Base-by-base conservation (phyloP, 2,888 invertebrate species). In the Glyphotaelius pellucidus region DNA sequence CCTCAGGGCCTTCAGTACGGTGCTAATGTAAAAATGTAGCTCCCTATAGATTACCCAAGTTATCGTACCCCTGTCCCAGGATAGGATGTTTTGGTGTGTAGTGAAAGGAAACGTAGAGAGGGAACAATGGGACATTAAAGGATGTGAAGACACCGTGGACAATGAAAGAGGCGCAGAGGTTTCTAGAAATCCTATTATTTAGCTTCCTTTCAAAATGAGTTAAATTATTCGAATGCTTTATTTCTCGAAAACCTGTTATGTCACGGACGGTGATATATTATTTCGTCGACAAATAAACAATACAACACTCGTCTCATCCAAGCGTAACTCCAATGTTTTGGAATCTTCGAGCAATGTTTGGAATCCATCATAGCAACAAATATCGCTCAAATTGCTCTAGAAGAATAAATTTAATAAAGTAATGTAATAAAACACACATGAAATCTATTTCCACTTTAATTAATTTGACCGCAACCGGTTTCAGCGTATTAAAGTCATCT, bases 81-180 rank as follows among this genome's bases (percentile, higher is more conserved):
- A 25, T 25, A 25, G 25, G n/a, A n/a, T 25, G n/a, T 67, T 67
- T 67, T 67, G 67, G 67, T 67, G 52, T 67, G 52, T 67, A 67
- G 52, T 67, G 52, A 67, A 67, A 67, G 67, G 67, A 67, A 67
- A 67, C 67, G 88, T 52, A 79, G 35, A 67, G 31, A 88, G 19
- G 88, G 88, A 86, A 88, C 88, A 88, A 88, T 88, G 67, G 88
- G 31, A 47, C 35, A 25, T 83, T 83, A 42, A 67, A 47, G 79
- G 88, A 88, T 67, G 88, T 79, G 88, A 88, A 88, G 88, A 87
- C 52, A 32, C 52, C 47, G 30, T 52, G 52, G 87, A 88, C 88
- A 67, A 38, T 85, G 85, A 25, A 85, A 42, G 85, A n/a, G 85
- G 81, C 19, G 30, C 32, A 31, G 31, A 83, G 38, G 32, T 85